Conservation (phyloP, 2,888 invertebrate genomes). For the Lampropteryx suffumata region DNA sequence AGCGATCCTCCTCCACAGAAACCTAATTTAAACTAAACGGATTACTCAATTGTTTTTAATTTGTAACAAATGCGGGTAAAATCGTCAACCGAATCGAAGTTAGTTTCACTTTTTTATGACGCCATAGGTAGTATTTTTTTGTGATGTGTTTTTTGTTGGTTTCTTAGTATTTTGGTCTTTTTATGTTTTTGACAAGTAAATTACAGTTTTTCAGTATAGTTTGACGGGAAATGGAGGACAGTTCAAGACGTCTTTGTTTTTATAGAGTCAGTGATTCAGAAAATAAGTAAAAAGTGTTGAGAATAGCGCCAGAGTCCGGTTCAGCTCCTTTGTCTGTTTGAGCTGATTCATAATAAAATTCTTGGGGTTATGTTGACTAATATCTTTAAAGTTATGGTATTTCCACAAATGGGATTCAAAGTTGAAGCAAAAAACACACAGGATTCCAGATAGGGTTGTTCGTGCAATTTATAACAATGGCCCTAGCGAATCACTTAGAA, state of each 20-base stretch:
- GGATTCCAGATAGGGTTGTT: too few species aligned
- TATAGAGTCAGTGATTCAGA: conserved; percentile 23
- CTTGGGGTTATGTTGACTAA: conserved; percentile 11
- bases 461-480: too few species aligned
- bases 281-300: conserved; percentile 3
- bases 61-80: conserved; percentile 22
- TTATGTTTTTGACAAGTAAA: not conserved
- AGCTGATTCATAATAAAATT: conserved; percentile 10
- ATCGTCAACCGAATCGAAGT: conserved; percentile 13
- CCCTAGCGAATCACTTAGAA: too few species aligned
- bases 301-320: conserved; percentile 6
- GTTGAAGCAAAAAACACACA: too few species aligned
- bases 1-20: conserved; percentile 2
- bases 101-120: conserved; percentile 23
- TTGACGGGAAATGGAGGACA: conserved; percentile 19
- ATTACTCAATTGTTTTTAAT: conserved; percentile 18
- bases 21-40: conserved; percentile 18
- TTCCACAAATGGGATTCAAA: too few species aligned
- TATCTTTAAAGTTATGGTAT: too few species aligned
- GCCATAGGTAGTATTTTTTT: not conserved
- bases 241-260: conserved; percentile 13
- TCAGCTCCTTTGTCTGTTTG: conserved; percentile 13
- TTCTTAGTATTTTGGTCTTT: not conserved
- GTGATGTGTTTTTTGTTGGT: not conserved
- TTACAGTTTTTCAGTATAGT: conserved; percentile 13